Evolutionary conservation across 2,797 vertebrate species (phyloP).

Genomic region (Falco concolor): DNA sequence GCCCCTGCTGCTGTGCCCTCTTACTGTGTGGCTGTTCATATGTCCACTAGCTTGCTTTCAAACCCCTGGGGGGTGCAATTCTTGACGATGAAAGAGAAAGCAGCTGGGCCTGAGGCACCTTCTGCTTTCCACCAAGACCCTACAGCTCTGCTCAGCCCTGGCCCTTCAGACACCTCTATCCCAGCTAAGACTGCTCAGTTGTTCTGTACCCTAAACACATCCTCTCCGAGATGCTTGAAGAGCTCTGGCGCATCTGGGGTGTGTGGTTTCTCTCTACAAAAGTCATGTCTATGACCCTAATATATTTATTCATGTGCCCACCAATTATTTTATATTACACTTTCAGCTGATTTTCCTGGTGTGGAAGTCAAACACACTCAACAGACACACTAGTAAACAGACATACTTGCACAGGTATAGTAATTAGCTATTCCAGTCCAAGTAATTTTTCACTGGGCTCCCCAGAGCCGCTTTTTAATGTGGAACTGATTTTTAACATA

Average conservation of each 20-base stretch:
- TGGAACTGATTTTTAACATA: slow-evolving; percentile 19
- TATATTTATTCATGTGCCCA: background rate
- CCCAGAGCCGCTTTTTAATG: background rate
- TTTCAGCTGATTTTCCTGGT: background rate
- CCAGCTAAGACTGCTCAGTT: background rate
- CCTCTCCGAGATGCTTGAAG: background rate
- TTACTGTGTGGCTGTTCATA: fast-evolving
- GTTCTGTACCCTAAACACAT: background rate
- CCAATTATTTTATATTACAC: background rate
- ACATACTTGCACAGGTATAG: background rate
- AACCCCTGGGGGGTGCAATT: background rate
- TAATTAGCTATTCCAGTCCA: background rate
- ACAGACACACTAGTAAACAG: background rate
- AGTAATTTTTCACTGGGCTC: background rate
- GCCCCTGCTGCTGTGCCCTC: background rate
- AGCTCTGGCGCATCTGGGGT: background rate
- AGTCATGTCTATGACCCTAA: background rate
- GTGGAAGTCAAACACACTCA: background rate
- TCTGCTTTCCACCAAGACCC: background rate
- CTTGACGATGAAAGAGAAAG: background rate
- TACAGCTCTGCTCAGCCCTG: background rate
- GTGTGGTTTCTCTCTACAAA: background rate
- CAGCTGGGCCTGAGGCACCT: background rate
- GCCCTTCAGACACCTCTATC: background rate
- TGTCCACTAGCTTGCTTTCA: background rate